A percentile compares a stretch with the other conserved stretches of the same genome.
Conservation (phyloP, 2,113 vertebrate species). For the Gallinago undulata region DNA sequence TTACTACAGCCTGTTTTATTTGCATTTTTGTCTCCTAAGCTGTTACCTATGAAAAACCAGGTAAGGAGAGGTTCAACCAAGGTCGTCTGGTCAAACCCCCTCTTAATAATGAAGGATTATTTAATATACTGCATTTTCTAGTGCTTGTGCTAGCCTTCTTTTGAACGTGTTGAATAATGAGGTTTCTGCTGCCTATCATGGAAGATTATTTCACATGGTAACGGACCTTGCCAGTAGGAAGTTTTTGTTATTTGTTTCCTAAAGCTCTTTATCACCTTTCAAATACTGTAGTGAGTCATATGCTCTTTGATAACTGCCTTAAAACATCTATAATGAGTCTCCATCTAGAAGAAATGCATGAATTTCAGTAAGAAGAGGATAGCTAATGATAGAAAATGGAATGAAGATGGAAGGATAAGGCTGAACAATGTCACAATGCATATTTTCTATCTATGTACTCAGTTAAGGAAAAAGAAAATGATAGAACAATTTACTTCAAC, state of each 20-base stretch:
- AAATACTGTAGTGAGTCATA: constrained; percentile 7
- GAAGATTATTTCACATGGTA: constrained; percentile 26
- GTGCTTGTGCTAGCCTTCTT: background rate
- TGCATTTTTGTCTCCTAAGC: background rate
- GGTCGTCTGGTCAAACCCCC: background rate
- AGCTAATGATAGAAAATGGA: constrained; percentile 15
- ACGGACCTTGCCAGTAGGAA: background rate
- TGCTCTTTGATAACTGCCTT: constrained; percentile 9
- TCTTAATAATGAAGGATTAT: background rate
- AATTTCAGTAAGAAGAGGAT: background rate
- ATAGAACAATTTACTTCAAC: background rate
- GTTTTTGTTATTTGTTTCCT: constrained; percentile 35
- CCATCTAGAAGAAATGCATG: background rate
- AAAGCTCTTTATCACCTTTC: constrained; percentile 33
- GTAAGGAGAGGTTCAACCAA: background rate
- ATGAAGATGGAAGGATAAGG: background rate
- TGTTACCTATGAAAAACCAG: background rate
- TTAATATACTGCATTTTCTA: background rate
- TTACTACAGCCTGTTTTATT: background rate
- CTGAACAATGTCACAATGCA: background rate
- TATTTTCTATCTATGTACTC: background rate
- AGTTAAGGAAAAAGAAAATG: background rate
- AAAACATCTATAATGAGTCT: background rate
- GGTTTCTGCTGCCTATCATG: background rate
- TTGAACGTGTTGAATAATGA: background rate